Evolutionary conservation across 2,113 vertebrate genomes (phyloP).

Genomic region (Centropus unirufus): DNA sequence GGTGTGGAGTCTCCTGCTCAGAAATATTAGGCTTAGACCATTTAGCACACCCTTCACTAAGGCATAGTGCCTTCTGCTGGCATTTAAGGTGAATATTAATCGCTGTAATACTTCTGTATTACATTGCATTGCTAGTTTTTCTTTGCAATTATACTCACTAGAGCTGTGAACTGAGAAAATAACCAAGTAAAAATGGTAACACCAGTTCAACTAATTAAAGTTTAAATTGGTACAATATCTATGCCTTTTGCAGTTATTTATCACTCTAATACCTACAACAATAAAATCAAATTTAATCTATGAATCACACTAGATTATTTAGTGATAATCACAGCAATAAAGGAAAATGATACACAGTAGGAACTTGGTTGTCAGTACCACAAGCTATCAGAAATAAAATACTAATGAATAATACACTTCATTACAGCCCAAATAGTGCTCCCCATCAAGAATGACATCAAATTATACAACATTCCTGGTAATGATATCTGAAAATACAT

Average conservation of each 20-base stretch:
- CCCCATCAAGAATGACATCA: neutral
- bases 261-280: conserved; percentile 30
- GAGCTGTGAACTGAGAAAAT: neutral
- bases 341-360: conserved; percentile 11
- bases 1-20: neutral
- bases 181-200: neutral
- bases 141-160: neutral
- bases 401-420: conserved; percentile 53
- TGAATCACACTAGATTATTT: conserved; percentile 47
- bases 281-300: conserved; percentile 55
- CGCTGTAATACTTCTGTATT: neutral
- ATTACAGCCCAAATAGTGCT: conserved; percentile 24
- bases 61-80: neutral
- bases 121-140: conserved; percentile 13
- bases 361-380: neutral
- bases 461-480: conserved; percentile 19
- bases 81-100: neutral
- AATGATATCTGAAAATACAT: neutral
- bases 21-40: neutral
- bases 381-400: conserved; percentile 29
- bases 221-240: conserved; percentile 31
- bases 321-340: conserved; percentile 55
- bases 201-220: conserved; percentile 45
- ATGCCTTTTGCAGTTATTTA: conserved; percentile 25
- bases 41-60: neutral